phyloP scores from a whole-genome alignment of 2,888 invertebrate genomes.

The Eugnorisma glareosa region DNA sequence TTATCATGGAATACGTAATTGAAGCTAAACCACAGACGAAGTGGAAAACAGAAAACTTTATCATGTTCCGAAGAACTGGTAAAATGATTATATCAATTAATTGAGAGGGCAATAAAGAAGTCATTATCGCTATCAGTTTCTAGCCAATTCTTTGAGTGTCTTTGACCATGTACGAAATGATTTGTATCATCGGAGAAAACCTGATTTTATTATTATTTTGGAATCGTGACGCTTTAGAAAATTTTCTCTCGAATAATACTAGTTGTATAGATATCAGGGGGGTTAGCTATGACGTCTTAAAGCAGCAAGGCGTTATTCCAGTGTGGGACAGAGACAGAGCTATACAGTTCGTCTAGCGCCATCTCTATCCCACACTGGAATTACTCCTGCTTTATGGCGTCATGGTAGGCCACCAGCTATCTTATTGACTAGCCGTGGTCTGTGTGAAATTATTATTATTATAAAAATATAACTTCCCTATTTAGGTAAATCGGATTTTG shows the following conservation, averaged over 20 bases:
- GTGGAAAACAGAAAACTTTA: constrained; percentile 31
- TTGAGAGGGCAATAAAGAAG: constrained; percentile 7
- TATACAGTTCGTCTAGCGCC: too few relatives aligned
- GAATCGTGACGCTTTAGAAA: neutral
- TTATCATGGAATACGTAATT: neutral
- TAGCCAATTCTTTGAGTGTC: neutral
- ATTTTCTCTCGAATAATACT: neutral
- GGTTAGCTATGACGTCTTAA: too few relatives aligned
- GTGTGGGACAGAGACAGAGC: too few relatives aligned
- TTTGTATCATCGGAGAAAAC: constrained; percentile 13
- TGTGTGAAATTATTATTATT: too few relatives aligned
- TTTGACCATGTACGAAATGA: constrained; percentile 15
- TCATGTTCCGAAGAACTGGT: constrained; percentile 33
- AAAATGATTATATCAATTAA: constrained; percentile 3
- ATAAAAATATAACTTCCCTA: too few relatives aligned
- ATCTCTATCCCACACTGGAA: too few relatives aligned
- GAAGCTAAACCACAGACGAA: constrained; percentile 9
- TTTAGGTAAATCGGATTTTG: too few relatives aligned
- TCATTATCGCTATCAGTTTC: constrained; percentile 22
- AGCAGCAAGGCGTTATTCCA: too few relatives aligned
- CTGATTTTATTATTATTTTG: neutral
- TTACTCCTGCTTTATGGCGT: too few relatives aligned
- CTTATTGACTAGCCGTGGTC: too few relatives aligned
- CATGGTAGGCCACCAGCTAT: too few relatives aligned
- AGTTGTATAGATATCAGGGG: neutral